Evolutionary conservation across 1,140 invertebrate genomes (phyloP).

Genomic region (Phymorhynchus buccinoides): DNA sequence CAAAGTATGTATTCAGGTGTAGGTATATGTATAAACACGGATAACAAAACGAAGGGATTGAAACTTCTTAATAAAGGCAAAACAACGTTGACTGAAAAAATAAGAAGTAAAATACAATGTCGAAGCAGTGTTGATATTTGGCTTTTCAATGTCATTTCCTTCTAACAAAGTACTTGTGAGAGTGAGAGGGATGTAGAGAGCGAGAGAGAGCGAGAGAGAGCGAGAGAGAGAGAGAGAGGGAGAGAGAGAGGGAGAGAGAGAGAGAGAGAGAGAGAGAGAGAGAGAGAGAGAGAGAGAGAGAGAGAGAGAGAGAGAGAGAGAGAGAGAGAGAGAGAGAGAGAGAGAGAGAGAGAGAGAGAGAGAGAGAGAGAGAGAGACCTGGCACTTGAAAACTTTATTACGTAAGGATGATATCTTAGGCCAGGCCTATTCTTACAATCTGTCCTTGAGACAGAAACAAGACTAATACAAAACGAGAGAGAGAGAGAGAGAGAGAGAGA

Average conservation of each 20-base stretch:
- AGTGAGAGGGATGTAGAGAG: not conserved
- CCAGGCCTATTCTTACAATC: no score
- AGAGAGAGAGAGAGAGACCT: not conserved
- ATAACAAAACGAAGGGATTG: no score
- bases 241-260: not conserved
- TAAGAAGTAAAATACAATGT: no score
- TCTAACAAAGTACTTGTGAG: not conserved
- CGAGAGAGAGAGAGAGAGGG: constrained; percentile 5
- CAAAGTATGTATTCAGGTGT: no score
- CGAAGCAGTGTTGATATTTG: no score
- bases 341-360: not conserved
- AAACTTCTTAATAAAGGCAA: no score
- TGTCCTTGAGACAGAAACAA: no score
- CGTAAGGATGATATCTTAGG: no score
- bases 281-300: not conserved
- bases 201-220: constrained; percentile 1
- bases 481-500: constrained; percentile 10
- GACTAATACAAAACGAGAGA: not conserved
- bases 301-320: not conserved
- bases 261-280: not conserved
- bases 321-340: not conserved
- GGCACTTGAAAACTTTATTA: no score
- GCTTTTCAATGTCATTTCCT: no score
- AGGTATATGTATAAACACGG: no score
- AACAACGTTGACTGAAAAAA: no score